Conservation (phyloP, 2,888 invertebrate species). For the Galerucella calmariensis region DNA sequence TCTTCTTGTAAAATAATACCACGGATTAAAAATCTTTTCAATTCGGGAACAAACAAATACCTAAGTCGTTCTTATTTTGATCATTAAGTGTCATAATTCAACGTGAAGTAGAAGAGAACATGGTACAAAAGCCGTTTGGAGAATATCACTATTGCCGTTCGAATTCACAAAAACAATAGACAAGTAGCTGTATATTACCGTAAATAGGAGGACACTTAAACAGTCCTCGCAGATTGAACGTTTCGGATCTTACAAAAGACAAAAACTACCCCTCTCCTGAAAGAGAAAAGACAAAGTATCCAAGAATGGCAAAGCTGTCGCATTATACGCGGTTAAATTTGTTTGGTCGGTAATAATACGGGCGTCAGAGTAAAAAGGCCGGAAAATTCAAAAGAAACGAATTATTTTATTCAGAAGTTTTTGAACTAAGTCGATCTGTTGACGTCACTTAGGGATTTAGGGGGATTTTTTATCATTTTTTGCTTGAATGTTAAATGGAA, state of each 20-base stretch:
- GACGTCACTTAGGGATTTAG: conserved; percentile 21
- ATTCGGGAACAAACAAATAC: conserved; percentile 32
- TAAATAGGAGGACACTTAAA: conserved; percentile 43
- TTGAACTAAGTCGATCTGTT: conserved; percentile 32
- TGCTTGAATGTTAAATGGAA: not conserved
- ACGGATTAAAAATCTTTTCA: too few species aligned
- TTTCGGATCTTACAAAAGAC: conserved; percentile 33
- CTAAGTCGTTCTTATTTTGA: conserved; percentile 32
- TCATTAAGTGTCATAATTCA: conserved; percentile 38
- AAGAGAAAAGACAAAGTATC: conserved; percentile 41
- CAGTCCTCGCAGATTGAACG: conserved; percentile 37
- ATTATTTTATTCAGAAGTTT: conserved; percentile 36
- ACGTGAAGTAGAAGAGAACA: conserved; percentile 28
- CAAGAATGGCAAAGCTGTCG: conserved; percentile 40
- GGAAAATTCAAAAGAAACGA: conserved; percentile 32
- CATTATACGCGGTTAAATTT: conserved; percentile 40
- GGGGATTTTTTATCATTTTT: conserved; percentile 11
- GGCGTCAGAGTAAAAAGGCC: conserved; percentile 23
- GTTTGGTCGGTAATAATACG: conserved; percentile 38
- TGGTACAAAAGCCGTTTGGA: conserved; percentile 33
- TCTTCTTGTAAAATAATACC: not conserved
- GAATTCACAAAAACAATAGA: conserved; percentile 45
- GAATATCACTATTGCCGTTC: conserved; percentile 43
- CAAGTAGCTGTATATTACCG: conserved; percentile 42
- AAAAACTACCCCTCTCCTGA: conserved; percentile 35